A percentile compares a stretch with the other conserved stretches of the same genome.
These are phyloP conservation scores for Drosophila aldrichi DNA, from an alignment of 2,888 invertebrate genomes.

Conservation along the genomic window DNA sequence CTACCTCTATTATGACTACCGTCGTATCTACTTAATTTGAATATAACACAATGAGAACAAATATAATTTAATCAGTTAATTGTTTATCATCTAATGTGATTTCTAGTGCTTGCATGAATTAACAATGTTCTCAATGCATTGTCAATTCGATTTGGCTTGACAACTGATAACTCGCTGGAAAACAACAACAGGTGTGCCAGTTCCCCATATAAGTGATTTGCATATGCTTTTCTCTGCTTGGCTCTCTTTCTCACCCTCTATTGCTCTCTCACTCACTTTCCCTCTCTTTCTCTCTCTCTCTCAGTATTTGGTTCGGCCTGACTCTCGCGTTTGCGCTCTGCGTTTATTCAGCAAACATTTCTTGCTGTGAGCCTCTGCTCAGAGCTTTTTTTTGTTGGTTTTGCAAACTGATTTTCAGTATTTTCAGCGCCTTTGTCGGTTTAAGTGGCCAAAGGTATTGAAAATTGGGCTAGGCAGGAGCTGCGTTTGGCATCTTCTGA, in stretches of 20 bases:
- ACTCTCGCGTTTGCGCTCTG: constrained; percentile 62
- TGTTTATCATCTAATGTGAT: not conserved
- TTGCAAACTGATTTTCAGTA: constrained; percentile 56
- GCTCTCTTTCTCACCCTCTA: not conserved
- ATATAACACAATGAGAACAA: not conserved
- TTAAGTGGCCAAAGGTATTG: constrained; percentile 61
- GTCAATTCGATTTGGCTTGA: not conserved
- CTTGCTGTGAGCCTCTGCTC: constrained; percentile 9
- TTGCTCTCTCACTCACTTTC: not conserved
- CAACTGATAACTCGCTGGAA: constrained; percentile 34
- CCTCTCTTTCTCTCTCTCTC: not conserved
- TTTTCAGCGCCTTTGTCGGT: constrained; percentile 70
- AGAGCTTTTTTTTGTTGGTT: constrained; percentile 49
- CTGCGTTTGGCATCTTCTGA: constrained; percentile 64
- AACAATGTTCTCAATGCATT: not conserved
- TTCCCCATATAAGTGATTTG: constrained; percentile 12
- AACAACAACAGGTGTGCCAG: constrained; percentile 56
- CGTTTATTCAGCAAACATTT: constrained; percentile 64
- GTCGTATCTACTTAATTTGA: no score
- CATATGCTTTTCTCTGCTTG: not conserved
- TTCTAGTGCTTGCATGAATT: not conserved
- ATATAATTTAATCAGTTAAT: constrained; percentile 1
- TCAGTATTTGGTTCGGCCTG: not conserved
- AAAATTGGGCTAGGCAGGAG: constrained; percentile 25
- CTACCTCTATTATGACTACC: not conserved